Base-by-base conservation (phyloP, 2,113 vertebrate species). In the Eonycteris spelaea region DNA sequence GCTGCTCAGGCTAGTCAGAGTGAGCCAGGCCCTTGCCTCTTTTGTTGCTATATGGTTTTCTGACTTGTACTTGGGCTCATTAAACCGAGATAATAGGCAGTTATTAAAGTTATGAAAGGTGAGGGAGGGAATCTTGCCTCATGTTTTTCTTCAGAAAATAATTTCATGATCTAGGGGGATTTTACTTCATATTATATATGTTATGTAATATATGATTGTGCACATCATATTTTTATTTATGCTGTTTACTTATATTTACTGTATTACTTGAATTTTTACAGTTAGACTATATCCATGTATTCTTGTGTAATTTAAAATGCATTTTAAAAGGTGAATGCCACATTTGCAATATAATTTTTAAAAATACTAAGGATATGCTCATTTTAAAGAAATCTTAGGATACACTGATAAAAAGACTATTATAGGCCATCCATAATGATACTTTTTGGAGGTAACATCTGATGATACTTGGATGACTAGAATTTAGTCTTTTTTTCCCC, bases 151-250 rank as follows among this genome's bases (percentile, higher is more conserved):
- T 77, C 74, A 43, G 78, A 75, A 95, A 92, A 88, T 80, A 90
- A 84, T 55, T 67, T 89, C 73, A 79, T 73, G 24, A 55, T 70
- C 7, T 68, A 86, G 14, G 26, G 19, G 3, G 19, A 30, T 68
- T 96, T 95, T 78, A 30, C 4, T 86, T 92, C 68, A 53, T 71
- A 83, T 68, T 80, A 40, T 89, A 57, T 86, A 73, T 61, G 59
- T 30, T 63, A 30, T 63, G 6, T 63, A 28, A 14, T 59, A 59
- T 26, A 26, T 59, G 24, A 59, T 59, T 24, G 57, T 59, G 53
- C 1, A 77, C 22, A 77, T 59, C 48, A 48, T 80, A 68, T 94
- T 88, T 71, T 11, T 65, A 48, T 57, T 74, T 87, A 48, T 24
- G 55, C 53, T 75, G 53, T 67, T 91, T 77, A 73, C 33, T 38